Evolutionary conservation across 2,888 invertebrate genomes (phyloP).

Genomic region (Andrena dorsata): DNA sequence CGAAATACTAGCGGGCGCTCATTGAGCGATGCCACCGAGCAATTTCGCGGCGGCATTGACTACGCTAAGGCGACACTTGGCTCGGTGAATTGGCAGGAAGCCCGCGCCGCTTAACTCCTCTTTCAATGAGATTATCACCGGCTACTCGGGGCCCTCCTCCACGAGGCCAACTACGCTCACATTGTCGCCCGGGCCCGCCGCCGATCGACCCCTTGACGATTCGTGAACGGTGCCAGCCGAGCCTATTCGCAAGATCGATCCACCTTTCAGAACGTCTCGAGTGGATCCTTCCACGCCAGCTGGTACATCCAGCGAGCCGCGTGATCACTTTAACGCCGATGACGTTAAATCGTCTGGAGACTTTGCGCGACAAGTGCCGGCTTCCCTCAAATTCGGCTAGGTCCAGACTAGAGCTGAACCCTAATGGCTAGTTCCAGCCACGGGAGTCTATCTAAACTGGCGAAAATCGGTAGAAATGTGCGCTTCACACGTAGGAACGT

Average conservation of each 20-base stretch:
- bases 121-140: conserved; percentile 81
- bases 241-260: conserved; percentile 39
- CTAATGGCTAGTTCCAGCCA: no score
- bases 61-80: conserved; percentile 76
- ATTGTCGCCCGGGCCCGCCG: conserved; percentile 57
- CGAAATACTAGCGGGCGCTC: conserved; percentile 71
- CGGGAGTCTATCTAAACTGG: no score
- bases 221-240: conserved; percentile 34
- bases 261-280: conserved; percentile 38
- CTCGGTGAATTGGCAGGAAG: conserved; percentile 82
- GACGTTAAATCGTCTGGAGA: background rate
- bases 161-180: conserved; percentile 49
- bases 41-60: conserved; percentile 75
- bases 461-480: no score
- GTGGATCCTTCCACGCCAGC: conserved; percentile 45
- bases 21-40: conserved; percentile 71
- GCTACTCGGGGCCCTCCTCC: conserved; percentile 48
- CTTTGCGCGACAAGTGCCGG: background rate
- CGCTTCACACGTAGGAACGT: no score
- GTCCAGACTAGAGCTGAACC: no score
- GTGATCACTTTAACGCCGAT: conserved; percentile 1
- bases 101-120: conserved; percentile 80
- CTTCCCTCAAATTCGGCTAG: background rate
- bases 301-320: conserved; percentile 17
- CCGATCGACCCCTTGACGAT: conserved; percentile 47